Evolutionary conservation across 1,140 invertebrate species (phyloP).

Genomic region (Trichonephila clavipes): DNA sequence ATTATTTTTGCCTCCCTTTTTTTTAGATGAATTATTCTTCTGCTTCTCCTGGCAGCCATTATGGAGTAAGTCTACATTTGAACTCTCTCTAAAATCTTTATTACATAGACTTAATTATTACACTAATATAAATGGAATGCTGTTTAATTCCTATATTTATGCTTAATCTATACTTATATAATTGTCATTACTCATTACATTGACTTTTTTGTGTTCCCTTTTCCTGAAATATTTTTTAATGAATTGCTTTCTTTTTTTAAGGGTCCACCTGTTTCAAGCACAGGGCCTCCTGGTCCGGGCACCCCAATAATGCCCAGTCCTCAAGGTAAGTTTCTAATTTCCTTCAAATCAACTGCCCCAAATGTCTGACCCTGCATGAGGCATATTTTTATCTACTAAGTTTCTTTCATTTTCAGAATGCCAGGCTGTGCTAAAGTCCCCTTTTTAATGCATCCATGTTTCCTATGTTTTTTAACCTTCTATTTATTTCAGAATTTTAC

Average conservation of each 20-base stretch:
- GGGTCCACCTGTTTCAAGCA: constrained; percentile 84
- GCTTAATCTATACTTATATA: too few species aligned
- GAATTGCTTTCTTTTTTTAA: constrained; percentile 75
- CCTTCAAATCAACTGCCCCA: neutral
- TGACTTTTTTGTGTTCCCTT: neutral
- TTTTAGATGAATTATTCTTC: constrained; percentile 93
- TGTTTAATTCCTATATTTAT: neutral
- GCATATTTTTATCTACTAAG: constrained; percentile 59
- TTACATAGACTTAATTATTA: too few species aligned
- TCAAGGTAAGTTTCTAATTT: constrained; percentile 85
- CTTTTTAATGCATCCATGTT: constrained; percentile 28
- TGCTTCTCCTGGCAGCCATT: constrained; percentile 91
- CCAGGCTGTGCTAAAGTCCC: constrained; percentile 44
- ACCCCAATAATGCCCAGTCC: constrained; percentile 99
- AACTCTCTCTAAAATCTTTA: too few species aligned
- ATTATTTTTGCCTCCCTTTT: constrained; percentile 5
- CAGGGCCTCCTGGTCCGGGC: constrained; percentile 84
- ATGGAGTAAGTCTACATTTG: constrained; percentile 81
- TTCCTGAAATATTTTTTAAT: neutral
- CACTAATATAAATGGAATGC: too few species aligned
- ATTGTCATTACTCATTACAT: too few species aligned
- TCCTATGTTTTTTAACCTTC: constrained; percentile 26
- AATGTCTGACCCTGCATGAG: constrained; percentile 46
- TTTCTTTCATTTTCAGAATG: constrained; percentile 75
- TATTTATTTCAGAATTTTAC: constrained; percentile 45